Conservation (phyloP, 2,888 invertebrate genomes). For the Oxystoma pomonae region DNA sequence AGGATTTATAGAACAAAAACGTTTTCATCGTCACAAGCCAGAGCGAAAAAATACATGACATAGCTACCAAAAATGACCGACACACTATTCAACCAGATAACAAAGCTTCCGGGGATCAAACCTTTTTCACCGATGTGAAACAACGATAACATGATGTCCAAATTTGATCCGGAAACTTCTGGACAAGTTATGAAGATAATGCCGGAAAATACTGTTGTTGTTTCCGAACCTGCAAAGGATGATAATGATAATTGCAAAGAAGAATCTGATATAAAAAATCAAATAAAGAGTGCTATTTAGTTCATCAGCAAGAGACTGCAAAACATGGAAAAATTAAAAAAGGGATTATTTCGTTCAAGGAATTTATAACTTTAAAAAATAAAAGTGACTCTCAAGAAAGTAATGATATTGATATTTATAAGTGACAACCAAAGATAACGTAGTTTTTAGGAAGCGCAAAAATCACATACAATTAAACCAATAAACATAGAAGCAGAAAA, state of each 20-base stretch:
- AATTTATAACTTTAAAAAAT: conserved; percentile 1
- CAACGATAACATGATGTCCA: not conserved
- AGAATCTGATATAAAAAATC: not conserved
- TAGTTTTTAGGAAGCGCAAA: not conserved
- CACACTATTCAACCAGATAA: no score
- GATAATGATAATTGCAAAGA: not conserved
- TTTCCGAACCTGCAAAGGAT: not conserved
- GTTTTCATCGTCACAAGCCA: conserved; percentile 16
- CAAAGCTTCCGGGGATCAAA: no score
- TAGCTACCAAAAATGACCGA: no score
- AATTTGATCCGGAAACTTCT: not conserved
- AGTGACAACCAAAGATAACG: not conserved
- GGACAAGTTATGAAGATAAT: not conserved
- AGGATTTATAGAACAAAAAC: conserved; percentile 55
- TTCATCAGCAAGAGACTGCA: not conserved
- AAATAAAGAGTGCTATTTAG: not conserved
- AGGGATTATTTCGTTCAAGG: not conserved
- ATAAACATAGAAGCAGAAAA: not conserved
- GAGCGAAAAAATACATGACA: no score
- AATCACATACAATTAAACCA: not conserved
- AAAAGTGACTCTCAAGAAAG: not conserved
- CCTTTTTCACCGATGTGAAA: no score
- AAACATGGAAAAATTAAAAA: conserved; percentile 5
- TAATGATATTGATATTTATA: not conserved
- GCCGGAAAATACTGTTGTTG: not conserved